These are phyloP conservation scores for Apostichopus leukothele DNA, from an alignment of 53 echinoderm and acorn worm genomes.

Conservation along the genomic window DNA sequence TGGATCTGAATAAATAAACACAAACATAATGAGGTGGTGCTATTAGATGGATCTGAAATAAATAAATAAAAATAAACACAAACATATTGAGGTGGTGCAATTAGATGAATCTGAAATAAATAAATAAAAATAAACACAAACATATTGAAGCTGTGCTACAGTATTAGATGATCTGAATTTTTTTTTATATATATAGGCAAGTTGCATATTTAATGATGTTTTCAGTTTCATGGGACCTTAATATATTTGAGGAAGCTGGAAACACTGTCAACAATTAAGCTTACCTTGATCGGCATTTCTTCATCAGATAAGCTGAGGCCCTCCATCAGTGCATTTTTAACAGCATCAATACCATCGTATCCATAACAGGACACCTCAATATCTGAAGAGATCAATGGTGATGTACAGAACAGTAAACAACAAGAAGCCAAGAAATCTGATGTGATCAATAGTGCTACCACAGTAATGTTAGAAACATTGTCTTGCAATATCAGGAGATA, in stretches of 20 bases:
- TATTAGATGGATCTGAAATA: conserved; percentile 83
- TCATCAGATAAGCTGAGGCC: conserved; percentile 81
- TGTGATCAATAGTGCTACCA: neutral
- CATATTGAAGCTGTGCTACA: neutral
- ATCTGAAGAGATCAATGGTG: conserved; percentile 54
- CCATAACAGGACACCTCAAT: conserved; percentile 96
- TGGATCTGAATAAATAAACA: too few relatives aligned
- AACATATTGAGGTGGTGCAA: too few relatives aligned
- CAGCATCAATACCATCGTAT: conserved; percentile 98
- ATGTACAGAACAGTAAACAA: neutral
- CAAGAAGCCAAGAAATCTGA: neutral
- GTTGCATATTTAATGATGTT: too few relatives aligned
- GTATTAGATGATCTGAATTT: too few relatives aligned
- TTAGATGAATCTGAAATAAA: too few relatives aligned
- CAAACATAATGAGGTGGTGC: conserved; percentile 91
- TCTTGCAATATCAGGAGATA: too few relatives aligned
- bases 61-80: neutral
- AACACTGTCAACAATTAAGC: neutral
- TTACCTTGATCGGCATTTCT: conserved; percentile 93
- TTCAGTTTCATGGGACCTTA: too few relatives aligned
- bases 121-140: neutral
- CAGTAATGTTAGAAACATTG: too few relatives aligned
- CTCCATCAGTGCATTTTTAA: conserved; percentile 82
- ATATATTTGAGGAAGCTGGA: too few relatives aligned
- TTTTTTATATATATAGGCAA: too few relatives aligned